Evolutionary conservation across 2,888 invertebrate species (phyloP).

Genomic region (Caenorhabditis sp.): DNA sequence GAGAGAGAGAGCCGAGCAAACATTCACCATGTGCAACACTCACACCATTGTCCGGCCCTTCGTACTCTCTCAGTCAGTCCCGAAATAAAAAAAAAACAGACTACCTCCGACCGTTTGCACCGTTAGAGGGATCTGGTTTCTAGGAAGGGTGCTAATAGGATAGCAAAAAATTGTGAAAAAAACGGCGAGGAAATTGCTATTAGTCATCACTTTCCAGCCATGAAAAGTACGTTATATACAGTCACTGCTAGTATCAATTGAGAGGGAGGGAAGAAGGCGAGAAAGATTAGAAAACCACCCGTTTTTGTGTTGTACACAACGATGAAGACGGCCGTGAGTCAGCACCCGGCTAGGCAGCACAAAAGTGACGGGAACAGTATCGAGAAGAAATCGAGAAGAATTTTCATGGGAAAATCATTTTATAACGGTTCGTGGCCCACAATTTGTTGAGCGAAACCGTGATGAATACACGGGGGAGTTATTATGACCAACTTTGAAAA

Average conservation of each 20-base stretch:
- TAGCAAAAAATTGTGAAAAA: not conserved
- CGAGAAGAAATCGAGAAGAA: not conserved
- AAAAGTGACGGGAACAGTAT: constrained; percentile 39
- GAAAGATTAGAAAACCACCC: constrained; percentile 63
- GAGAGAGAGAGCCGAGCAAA: constrained; percentile 49
- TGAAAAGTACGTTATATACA: constrained; percentile 46
- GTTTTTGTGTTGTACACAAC: constrained; percentile 62
- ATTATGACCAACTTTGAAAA: constrained; percentile 9
- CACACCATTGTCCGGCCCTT: constrained; percentile 47
- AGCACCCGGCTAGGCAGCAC: constrained; percentile 17
- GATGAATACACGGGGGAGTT: not conserved
- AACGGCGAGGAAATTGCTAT: not conserved
- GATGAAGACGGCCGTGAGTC: constrained; percentile 41
- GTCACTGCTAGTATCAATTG: constrained; percentile 47
- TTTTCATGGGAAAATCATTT: too few relatives aligned
- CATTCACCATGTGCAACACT: constrained; percentile 62
- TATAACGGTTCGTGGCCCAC: too few relatives aligned
- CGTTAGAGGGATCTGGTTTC: constrained; percentile 6
- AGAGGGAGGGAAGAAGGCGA: not conserved
- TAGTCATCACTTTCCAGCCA: constrained; percentile 9
- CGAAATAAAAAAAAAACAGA: constrained; percentile 39
- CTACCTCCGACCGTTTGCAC: constrained; percentile 5
- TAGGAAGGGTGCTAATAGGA: constrained; percentile 1
- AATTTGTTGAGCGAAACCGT: too few relatives aligned
- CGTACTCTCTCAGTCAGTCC: constrained; percentile 17